Conservation (phyloP, 2,797 vertebrate species). For the Sarcoramphus papa region DNA sequence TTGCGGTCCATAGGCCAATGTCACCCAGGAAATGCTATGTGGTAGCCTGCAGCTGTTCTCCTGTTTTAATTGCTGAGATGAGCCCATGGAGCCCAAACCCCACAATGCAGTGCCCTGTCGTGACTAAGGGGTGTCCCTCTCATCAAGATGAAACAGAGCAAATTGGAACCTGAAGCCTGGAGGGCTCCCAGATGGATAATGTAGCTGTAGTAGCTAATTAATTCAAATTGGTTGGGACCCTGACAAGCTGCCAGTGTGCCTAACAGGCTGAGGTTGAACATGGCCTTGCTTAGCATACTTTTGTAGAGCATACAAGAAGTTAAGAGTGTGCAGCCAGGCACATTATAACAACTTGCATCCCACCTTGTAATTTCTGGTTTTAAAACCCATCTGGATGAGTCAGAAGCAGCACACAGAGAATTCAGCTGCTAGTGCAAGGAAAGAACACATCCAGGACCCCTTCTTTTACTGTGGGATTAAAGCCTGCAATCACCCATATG, state of each 20-base stretch:
- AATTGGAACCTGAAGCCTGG: background rate
- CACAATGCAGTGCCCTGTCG: background rate
- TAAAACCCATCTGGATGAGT: background rate
- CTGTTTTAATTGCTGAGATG: background rate
- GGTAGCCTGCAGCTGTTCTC: background rate
- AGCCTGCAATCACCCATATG: rapidly evolving
- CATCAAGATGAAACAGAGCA: background rate
- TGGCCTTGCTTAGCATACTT: background rate
- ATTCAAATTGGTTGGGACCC: background rate
- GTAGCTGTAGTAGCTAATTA: background rate
- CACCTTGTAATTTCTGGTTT: background rate
- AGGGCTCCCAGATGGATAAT: background rate
- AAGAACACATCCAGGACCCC: background rate
- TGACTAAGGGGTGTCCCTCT: background rate
- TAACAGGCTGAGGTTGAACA: background rate
- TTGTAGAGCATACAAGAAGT: background rate
- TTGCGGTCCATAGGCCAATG: background rate
- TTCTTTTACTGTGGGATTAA: background rate
- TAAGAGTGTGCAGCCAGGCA: background rate
- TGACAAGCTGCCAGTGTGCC: background rate
- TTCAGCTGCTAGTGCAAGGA: background rate
- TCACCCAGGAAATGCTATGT: background rate
- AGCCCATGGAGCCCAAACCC: background rate
- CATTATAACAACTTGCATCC: background rate
- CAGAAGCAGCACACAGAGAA: background rate